Evolutionary conservation across 1,140 invertebrate genomes (phyloP).

Genomic region (Scaptomyza montana): DNA sequence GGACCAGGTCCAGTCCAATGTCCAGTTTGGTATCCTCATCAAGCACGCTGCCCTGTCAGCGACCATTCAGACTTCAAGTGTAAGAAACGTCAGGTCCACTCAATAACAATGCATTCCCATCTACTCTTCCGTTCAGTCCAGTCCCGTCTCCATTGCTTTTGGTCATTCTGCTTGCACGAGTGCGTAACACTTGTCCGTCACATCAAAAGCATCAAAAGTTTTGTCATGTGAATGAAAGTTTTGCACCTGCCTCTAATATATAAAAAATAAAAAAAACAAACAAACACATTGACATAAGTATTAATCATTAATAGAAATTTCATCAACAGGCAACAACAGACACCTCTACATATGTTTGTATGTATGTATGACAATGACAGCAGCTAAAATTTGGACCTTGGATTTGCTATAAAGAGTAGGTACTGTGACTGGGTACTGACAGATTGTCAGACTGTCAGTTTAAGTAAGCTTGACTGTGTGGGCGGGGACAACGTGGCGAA

Average conservation of each 20-base stretch:
- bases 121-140: not conserved
- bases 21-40: conserved; percentile 59
- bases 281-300: conserved; percentile 62
- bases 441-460: conserved; percentile 6
- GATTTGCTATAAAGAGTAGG: not conserved
- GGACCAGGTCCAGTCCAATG: not conserved
- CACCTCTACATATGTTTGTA: not conserved
- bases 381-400: not conserved
- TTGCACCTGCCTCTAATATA: conserved; percentile 57
- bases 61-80: conserved; percentile 68
- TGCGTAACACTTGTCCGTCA: conserved; percentile 67
- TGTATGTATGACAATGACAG: conserved; percentile 29
- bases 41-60: conserved; percentile 53
- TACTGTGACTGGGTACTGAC: not conserved
- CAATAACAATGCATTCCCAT: conserved; percentile 30
- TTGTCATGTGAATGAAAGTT: conserved; percentile 73
- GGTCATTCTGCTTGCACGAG: conserved; percentile 37
- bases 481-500: not conserved
- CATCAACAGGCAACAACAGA: conserved; percentile 51
- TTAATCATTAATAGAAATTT: conserved; percentile 80
- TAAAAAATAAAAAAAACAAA: conserved; percentile 23
- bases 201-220: conserved; percentile 76
- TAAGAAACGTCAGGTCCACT: conserved; percentile 75
- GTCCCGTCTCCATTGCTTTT: not conserved
- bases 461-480: not conserved